Base-by-base conservation (phyloP, 2,113 vertebrate species). In the Grammomys surdaster region DNA sequence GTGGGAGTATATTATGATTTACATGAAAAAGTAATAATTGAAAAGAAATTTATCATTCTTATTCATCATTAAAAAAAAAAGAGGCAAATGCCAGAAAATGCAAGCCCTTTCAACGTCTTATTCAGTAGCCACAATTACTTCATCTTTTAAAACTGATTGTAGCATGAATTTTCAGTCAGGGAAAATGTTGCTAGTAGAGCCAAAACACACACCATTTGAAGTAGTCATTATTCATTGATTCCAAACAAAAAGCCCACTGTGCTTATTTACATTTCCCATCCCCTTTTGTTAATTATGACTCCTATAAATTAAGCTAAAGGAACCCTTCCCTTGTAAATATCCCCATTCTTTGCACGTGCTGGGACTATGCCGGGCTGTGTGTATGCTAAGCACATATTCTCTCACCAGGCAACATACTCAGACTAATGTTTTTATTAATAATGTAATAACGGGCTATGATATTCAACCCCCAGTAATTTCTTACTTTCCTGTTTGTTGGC, bases 181-280 rank as follows among this genome's bases (percentile, higher is more conserved):
- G 90, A 63, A 96, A 81, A 95, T 95, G 31, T 69, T 1, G 90
- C 9, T 85, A 43, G 14, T 31, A 67, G 7, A 96, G 28, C 33
- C 89, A 89, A 96, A 95, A 84, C 36, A 94, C 14, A 85, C n/a
- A 91, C 80, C 63, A 91, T 63, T 31, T 82, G 33, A 93, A 92
- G 75, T 19, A 95, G 24, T 46, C 54, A 69, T 7, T n/a, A 96
- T 72, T 88, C 85, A 92, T 36, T 73, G 31, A 88, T 76, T 91
- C 31, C 69, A 93, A 92, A 80, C 48, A 78, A 89, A 22, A 12
- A n/a, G 65, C 90, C 46, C 80, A 33, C 31, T 84, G 14, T 22
- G n/a, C 4, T 86, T 48, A 94, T 60, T 90, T 88, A 84, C 20
- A 80, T 40, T 82, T 96, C 69, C 48, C 40, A 20, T 93, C 13